Evolutionary conservation across 2,888 invertebrate genomes (phyloP), one percentile per base, ranked within the genome.

Genomic region (Diadromus collaris): DNA sequence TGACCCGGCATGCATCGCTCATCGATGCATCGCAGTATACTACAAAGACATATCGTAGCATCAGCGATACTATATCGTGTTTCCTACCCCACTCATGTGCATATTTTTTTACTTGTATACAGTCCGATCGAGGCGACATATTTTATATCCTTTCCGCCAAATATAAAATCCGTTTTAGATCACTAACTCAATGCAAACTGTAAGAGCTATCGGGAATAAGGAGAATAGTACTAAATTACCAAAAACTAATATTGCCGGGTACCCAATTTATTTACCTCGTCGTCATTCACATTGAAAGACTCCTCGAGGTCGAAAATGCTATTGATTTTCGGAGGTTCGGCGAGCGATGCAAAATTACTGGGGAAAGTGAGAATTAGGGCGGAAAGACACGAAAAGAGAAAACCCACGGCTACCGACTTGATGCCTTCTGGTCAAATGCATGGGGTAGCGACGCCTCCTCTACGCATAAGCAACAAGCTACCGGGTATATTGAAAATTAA

Each of bases 31-130:
- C 74, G 75, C 68, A 64, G 67, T 80, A 5, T 6, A 32, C 76
- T 46, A 76, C 80, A 63, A 76, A 79, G 70, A 73, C 76, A 79
- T 76, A 79, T 76, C 76, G 79, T 79, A 72, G 54, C 78, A 72
- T 78, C 73, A 78, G 16, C 76, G 71, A 76, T 51, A 79, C 76
- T 72, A 73, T 69, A 79, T 69, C 73, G 65, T 73, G 54, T 79
- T 73, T 76, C 76, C 73, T 46, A 34, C 32, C 54, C 19, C 71
- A 29, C n/a, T 54, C 13, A 46, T 48, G 41, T 65, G 58, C 69
- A 69, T 65, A 73, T 76, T 72, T 73, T 76, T 76, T 69, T 73
- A 46, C 41, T 69, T 73, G 46, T 63, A 56, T 32, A 51, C 34
- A 24, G 16, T 51, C 46, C 41, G 34, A 48, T 41, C 65, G 54